Evolutionary conservation across 2,888 invertebrate genomes (phyloP), one percentile per base, ranked within the genome.

Genomic region (Stenodema calcarata): DNA sequence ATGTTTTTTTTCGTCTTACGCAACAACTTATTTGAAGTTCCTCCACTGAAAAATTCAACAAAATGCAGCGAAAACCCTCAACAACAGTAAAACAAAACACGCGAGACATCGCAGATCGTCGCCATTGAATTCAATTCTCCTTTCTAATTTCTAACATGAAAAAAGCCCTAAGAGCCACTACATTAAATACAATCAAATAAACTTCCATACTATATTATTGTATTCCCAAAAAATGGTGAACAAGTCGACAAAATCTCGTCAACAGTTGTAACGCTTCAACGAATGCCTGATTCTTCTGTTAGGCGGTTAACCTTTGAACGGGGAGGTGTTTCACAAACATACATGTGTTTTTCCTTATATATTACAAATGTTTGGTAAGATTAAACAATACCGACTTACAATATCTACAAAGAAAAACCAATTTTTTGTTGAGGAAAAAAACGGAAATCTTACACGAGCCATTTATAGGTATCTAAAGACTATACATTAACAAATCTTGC

Each of bases 391-490:
- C 18, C 62, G 62, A 62, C 18, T 23, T 62, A 50, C n/a, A 18
- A 50, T 23, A 62, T 23, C 62, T 62, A 62, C 23, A 23, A 54
- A 23, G 23, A 23, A 62, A 62, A 62, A 23, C 23, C 9, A 50
- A 50, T 0, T 23, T 18, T 27, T 23, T 62, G 62, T 62, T 23
- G 18, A 23, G 18, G 27, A 23, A 35, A 35, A 35, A n/a, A 62
- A 27, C 6, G 62, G 62, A 28, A 44, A 78, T 78, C 78, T 78
- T 78, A 78, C 78, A 78, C 78, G 78, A 78, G 78, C 78, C 78
- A 78, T 78, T 78, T 23, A 78, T 44, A 7, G 44, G 44, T 78
- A 18, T 78, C 78, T 78, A 78, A 41, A 78, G 41, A 44, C 78
- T 78, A 76, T 30, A 78, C 44, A 44, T 23, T 44, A 44, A 78